Conservation (phyloP, 1,140 invertebrate species). For the Teleogryllus occipitalis region DNA sequence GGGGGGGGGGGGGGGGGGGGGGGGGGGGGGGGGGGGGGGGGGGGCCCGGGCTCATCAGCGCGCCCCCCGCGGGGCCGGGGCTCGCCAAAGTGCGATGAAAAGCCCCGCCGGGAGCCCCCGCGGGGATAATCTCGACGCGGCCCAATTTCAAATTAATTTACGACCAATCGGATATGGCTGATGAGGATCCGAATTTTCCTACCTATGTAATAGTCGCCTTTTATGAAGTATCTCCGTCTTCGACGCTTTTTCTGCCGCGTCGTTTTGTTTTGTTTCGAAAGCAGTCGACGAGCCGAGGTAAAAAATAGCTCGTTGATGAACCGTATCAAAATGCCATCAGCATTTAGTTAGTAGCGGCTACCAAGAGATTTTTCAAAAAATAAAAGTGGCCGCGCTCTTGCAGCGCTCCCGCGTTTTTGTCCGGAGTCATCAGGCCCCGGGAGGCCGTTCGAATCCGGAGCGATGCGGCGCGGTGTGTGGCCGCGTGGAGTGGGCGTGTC, state of each 20-base stretch:
- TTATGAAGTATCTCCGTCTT: background rate
- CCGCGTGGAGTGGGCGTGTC: background rate
- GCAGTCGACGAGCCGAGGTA: background rate
- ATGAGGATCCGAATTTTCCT: background rate
- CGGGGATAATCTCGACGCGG: background rate
- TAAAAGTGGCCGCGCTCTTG: background rate
- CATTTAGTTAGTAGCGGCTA: background rate
- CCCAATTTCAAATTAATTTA: slow-evolving; percentile 22
- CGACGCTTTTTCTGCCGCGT: background rate
- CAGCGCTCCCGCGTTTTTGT: background rate
- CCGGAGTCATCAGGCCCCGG: background rate
- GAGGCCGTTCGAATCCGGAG: background rate
- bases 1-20: background rate
- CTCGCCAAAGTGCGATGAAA: slow-evolving; percentile 16
- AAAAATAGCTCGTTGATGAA: background rate
- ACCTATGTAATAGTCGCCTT: background rate
- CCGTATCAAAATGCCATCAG: slow-evolving; percentile 3
- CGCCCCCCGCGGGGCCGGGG: background rate
- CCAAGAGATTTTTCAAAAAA: background rate
- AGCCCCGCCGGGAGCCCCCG: background rate
- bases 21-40: too few species aligned
- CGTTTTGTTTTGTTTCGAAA: slow-evolving; percentile 2
- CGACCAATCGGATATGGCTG: slow-evolving; percentile 11
- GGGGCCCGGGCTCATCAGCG: background rate
- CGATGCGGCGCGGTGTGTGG: background rate